These are phyloP conservation scores for Apotomis betuletana DNA, from an alignment of 2,888 invertebrate species.

Conservation along the genomic window DNA sequence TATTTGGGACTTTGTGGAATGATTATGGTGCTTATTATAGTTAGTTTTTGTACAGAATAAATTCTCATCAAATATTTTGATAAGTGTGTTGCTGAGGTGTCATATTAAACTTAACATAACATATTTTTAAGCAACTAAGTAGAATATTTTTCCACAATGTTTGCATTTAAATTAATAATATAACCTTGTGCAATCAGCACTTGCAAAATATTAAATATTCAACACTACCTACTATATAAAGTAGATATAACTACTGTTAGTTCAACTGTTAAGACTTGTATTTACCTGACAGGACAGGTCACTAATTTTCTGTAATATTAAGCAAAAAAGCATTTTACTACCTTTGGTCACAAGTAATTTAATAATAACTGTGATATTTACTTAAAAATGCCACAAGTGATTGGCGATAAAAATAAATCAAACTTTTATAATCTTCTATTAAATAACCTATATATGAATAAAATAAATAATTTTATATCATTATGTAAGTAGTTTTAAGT, in stretches of 20 bases:
- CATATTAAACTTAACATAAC: conserved; percentile 44
- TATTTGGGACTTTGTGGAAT: conserved; percentile 60
- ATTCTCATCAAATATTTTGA: conserved; percentile 77
- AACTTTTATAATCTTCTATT: conserved; percentile 52
- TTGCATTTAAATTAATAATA: conserved; percentile 43
- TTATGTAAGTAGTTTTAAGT: conserved; percentile 46
- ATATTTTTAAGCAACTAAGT: conserved; percentile 32
- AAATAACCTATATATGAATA: conserved; percentile 50
- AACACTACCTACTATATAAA: neutral
- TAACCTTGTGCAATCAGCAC: conserved; percentile 63
- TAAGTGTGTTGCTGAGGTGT: conserved; percentile 63
- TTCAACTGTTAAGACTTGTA: conserved; percentile 2
- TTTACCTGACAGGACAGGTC: conserved; percentile 59
- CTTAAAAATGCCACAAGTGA: conserved; percentile 74
- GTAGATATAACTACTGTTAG: conserved; percentile 10
- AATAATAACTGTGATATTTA: conserved; percentile 83
- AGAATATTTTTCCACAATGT: conserved; percentile 36
- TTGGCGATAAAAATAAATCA: conserved; percentile 75
- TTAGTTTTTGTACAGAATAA: conserved; percentile 83
- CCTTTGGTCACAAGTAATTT: conserved; percentile 80
- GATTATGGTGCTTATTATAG: conserved; percentile 82
- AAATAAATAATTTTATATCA: conserved; percentile 46
- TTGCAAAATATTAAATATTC: conserved; percentile 20
- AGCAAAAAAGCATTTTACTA: conserved; percentile 60
- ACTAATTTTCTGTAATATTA: conserved; percentile 59